These are phyloP conservation scores for Propithecus coquereli DNA, from an alignment of 2,113 vertebrate species.

Conservation along the genomic window DNA sequence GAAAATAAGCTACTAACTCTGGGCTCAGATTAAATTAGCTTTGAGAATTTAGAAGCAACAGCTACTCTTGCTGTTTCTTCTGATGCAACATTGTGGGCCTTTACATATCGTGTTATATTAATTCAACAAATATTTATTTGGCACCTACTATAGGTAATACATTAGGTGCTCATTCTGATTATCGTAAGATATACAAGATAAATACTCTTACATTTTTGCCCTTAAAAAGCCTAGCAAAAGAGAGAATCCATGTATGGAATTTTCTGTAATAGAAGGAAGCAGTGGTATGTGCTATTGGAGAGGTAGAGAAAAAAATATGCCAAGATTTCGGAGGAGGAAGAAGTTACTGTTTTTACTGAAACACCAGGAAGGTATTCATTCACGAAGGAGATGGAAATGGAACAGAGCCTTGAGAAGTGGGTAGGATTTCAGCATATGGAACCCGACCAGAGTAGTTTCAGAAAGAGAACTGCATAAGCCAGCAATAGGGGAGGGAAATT, in stretches of 20 bases:
- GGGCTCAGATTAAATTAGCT: conserved; percentile 4
- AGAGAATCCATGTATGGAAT: not conserved
- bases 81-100: not conserved
- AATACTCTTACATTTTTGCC: not conserved
- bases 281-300: not conserved
- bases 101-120: not conserved
- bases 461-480: not conserved
- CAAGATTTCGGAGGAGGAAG: not conserved
- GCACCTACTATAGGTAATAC: not conserved
- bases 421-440: not conserved
- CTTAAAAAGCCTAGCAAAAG: not conserved
- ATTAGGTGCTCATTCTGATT: not conserved
- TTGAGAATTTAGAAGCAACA: not conserved
- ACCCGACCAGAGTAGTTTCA: not conserved
- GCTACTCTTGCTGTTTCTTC: not conserved
- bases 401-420: not conserved
- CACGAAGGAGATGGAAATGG: not conserved
- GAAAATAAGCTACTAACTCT: conserved; percentile 41
- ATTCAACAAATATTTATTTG: conserved; percentile 11
- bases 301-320: not conserved
- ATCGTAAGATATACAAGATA: not conserved
- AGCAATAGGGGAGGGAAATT: not conserved
- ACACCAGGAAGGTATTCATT: not conserved
- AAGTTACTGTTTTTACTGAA: not conserved
- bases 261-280: not conserved